These are phyloP conservation scores for Acanthoscelides obtectus DNA, from an alignment of 2,888 invertebrate genomes.

Conservation along the genomic window DNA sequence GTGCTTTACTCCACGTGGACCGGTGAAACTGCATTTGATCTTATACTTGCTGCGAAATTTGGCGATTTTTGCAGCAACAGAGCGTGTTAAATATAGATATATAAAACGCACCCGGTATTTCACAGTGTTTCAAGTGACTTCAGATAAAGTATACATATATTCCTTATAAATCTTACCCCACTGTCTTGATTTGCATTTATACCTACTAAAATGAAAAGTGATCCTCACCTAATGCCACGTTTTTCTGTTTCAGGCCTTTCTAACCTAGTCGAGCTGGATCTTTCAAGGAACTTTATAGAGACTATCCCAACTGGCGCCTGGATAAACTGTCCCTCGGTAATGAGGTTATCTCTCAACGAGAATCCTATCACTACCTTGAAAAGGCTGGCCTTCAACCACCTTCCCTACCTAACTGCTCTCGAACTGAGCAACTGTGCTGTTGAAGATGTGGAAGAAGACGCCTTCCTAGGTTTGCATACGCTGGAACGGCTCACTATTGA, in stretches of 20 bases:
- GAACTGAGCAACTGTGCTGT: conserved; percentile 80
- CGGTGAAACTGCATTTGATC: too few species aligned
- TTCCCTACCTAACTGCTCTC: conserved; percentile 71
- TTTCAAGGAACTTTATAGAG: conserved; percentile 75
- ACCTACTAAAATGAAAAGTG: too few species aligned
- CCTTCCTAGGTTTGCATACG: conserved; percentile 75
- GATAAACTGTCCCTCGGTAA: conserved; percentile 71
- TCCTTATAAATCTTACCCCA: too few species aligned
- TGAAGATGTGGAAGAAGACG: conserved; percentile 69
- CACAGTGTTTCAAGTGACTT: too few species aligned
- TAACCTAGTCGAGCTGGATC: conserved; percentile 83
- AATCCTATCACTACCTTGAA: conserved; percentile 76
- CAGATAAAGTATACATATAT: too few species aligned
- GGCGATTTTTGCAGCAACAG: too few species aligned
- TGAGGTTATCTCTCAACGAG: conserved; percentile 74
- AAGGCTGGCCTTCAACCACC: conserved; percentile 67
- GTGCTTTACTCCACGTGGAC: too few species aligned
- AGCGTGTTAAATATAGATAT: too few species aligned
- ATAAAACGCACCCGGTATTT: too few species aligned
- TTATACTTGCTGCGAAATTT: too few species aligned
- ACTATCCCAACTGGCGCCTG: conserved; percentile 76
- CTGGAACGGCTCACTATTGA: conserved; percentile 82
- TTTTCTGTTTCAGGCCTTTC: conserved; percentile 62
- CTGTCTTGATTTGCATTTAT: too few species aligned
- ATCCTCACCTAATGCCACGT: too few species aligned